phyloP scores from a whole-genome alignment of 1,140 invertebrate genomes.

The Drosophila nannoptera region DNA sequence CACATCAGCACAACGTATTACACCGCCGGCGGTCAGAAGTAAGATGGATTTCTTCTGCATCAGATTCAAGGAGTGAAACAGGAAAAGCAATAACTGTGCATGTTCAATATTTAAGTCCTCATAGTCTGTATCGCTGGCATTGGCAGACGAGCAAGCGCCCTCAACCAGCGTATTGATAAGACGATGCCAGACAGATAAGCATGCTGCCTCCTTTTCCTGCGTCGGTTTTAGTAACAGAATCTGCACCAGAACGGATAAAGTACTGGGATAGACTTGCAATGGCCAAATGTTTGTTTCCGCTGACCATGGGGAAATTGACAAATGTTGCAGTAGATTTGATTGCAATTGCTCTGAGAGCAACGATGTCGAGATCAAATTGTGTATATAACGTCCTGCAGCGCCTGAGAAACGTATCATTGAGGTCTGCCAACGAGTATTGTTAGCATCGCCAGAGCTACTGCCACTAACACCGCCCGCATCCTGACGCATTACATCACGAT shows the following conservation, averaged over 20 bases:
- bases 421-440: slow-evolving; percentile 69
- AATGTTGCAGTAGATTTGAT: slow-evolving; percentile 86
- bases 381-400: slow-evolving; percentile 76
- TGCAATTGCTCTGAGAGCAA: slow-evolving; percentile 85
- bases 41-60: slow-evolving; percentile 98
- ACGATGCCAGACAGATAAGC: slow-evolving; percentile 93
- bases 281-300: slow-evolving; percentile 86
- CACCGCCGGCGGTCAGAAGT: slow-evolving; percentile 86
- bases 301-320: slow-evolving; percentile 88
- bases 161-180: slow-evolving; percentile 92
- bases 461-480: slow-evolving; percentile 42
- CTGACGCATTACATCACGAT: slow-evolving; percentile 83
- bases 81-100: slow-evolving; percentile 93
- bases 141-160: slow-evolving; percentile 81
- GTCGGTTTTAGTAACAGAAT: slow-evolving; percentile 89
- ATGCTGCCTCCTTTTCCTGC: slow-evolving; percentile 91
- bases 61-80: slow-evolving; percentile 95
- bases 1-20: slow-evolving; percentile 84
- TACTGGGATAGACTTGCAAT: slow-evolving; percentile 90
- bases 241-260: slow-evolving; percentile 86
- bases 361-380: slow-evolving; percentile 87
- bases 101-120: slow-evolving; percentile 96
- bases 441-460: slow-evolving; percentile 18
- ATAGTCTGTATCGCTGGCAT: slow-evolving; percentile 61
- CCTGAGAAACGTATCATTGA: slow-evolving; percentile 78